Base-by-base conservation (phyloP, 1,140 invertebrate species). In the Drosophila triauraria region DNA sequence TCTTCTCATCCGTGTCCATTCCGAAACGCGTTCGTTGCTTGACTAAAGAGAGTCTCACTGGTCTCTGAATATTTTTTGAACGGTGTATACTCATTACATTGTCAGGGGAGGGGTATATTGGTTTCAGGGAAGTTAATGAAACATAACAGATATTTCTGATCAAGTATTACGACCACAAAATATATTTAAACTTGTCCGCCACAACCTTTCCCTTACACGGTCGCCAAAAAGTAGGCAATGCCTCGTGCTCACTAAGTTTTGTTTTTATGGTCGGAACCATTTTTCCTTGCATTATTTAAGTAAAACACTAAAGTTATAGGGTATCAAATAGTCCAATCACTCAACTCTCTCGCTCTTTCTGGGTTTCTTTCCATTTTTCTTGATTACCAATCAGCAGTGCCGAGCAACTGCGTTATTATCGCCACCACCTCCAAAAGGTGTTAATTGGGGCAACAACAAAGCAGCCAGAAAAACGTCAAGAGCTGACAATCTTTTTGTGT, bases 1-100 rank as follows among this genome's bases (percentile, higher is more conserved):
- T 84, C 43, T 70, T 78, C 42, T 75, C 65, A 42, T 88, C 85
- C 74, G 85, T 90, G 85, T 88, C 85, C 84, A 88, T 88, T 40
- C 62, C 75, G 74, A 38, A 72, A 50, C 62, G 78, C 69, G 84
- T 75, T 46, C 85, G 53, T 43, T 35, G 47, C 32, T 64, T 38
- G 59, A 88, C 84, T 88, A 63, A 82, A 78, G 57, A 76, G 72
- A 35, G 42, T 17, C n/a, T 32, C 20, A 20, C 53, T 38, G 46
- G 17, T n/a, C 40, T 63, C 23, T 40, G 74, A 1, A n/a, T 8
- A 32, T 71, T 27, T 50, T 60, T 38, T n/a, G n/a, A n/a, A 17
- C 15, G 27, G 23, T 10, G 67, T 59, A 8, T 40, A 56, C 20
- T 13, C 20, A 23, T 40, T 40, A 23, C 35, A 10, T 56, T 20